Base-by-base conservation (phyloP, 2,797 vertebrate genomes). In the Sarcoramphus papa region DNA sequence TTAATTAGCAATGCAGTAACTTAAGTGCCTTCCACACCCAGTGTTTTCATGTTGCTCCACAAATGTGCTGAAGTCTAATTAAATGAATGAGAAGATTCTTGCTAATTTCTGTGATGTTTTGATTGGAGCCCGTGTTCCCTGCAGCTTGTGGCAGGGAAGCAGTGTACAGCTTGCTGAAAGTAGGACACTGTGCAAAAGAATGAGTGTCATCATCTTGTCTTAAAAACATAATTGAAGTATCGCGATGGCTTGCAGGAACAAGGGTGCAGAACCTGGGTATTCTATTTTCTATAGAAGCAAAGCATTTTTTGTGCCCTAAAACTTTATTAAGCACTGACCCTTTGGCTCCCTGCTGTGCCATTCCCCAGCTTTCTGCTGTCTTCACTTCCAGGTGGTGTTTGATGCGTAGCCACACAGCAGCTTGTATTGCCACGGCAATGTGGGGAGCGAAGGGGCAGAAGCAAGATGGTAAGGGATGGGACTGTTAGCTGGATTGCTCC, bases 111-210 rank as follows among this genome's bases (percentile, higher is more conserved):
- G 5, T 53, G 14, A 23, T 24, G 14, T 43, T 60, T 82, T 88
- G 18, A 16, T 47, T 1, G 6, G 16, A 83, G 18, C 12, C 30
- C 0, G 0, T 4, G n/a, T 22, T 75, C 18, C 18, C 33, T 76
- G 67, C 12, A 77, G 74, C 23, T 40, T n/a, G 27, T 53, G 74
- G n/a, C 41, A 20, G 67, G 41, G 37, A 62, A 67, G 30, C 47
- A 40, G 21, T 2, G 24, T 23, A 27, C 48, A 56, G 17, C 28
- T 67, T 63, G 20, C 45, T 72, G 56, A 14, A 84, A 64, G 33
- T 11, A 59, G 53, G 41, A 45, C 27, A 7, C 22, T 24, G 25
- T 41, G 59, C 27, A 24, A 45, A 45, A 37, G 21, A 65, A 43
- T 33, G 7, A 9, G 4, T 9, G 30, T 43, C 13, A 3, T n/a